A percentile compares a stretch with the other conserved stretches of the same genome.
These are phyloP conservation scores for Apis laboriosa DNA, from an alignment of 1,140 invertebrate genomes.

Conservation along the genomic window DNA sequence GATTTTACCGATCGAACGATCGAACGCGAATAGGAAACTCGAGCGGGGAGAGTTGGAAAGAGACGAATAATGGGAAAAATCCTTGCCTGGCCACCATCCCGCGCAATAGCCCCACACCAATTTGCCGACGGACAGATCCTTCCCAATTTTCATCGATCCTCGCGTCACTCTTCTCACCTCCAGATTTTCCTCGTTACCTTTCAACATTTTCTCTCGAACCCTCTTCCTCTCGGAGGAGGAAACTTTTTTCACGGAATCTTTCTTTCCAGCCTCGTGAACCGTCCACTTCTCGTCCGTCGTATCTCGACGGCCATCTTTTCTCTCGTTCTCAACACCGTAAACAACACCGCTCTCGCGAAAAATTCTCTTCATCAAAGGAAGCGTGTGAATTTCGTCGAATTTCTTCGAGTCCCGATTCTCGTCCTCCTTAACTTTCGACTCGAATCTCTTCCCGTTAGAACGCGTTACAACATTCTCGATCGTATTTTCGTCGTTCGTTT, in stretches of 20 bases:
- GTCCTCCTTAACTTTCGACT: too few species aligned
- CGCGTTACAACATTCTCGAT: not conserved
- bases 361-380: not conserved
- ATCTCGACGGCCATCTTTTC: too few species aligned
- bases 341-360: not conserved
- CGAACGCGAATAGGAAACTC: not conserved
- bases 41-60: not conserved
- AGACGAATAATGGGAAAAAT: not conserved
- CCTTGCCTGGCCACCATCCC: conserved; percentile 70
- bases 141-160: conserved; percentile 38
- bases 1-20: not conserved
- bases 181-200: not conserved
- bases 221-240: not conserved
- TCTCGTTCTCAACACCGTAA: too few species aligned
- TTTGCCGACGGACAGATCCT: conserved; percentile 47
- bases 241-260: not conserved
- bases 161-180: conserved; percentile 48
- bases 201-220: not conserved
- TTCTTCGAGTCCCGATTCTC: too few species aligned
- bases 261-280: not conserved
- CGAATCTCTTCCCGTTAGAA: too few species aligned
- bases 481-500: too few species aligned
- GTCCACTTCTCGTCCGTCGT: too few species aligned
- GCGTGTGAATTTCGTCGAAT: not conserved
- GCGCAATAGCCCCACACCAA: conserved; percentile 64